Percentiles rank a stretch among this genome's conserved stretches.
phyloP scores from a whole-genome alignment of 2,888 invertebrate genomes.

The Oxyteleia sp. region DNA sequence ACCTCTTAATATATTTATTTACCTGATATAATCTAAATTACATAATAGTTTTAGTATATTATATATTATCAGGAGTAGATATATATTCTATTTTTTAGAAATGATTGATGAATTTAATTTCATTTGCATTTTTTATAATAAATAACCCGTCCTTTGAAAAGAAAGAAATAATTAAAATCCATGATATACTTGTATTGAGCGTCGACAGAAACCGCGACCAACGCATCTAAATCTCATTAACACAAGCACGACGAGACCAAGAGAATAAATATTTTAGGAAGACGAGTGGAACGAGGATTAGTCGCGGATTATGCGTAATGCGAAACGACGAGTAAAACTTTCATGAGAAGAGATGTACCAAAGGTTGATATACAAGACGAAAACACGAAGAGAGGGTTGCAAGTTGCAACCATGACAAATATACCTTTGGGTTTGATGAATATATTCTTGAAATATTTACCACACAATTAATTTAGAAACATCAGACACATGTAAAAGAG shows the following conservation, averaged over 20 bases:
- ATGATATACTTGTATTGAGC: conserved; percentile 19
- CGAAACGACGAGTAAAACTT: conserved; percentile 76
- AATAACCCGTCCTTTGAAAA: not conserved
- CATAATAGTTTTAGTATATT: too few relatives aligned
- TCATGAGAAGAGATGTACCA: conserved; percentile 72
- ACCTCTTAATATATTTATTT: too few relatives aligned
- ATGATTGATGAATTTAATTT: too few relatives aligned
- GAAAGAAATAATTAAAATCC: conserved; percentile 14
- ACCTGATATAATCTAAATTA: too few relatives aligned
- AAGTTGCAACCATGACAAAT: conserved; percentile 54
- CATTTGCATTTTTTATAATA: not conserved
- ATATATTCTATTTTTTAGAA: too few relatives aligned
- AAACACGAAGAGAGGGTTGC: conserved; percentile 53
- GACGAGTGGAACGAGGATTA: conserved; percentile 71
- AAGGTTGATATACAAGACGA: conserved; percentile 67
- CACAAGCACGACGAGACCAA: conserved; percentile 51
- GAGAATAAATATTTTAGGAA: conserved; percentile 72
- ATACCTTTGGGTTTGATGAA: conserved; percentile 55
- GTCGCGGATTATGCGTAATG: conserved; percentile 74
- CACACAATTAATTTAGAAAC: conserved; percentile 53
- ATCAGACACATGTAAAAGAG: conserved; percentile 14
- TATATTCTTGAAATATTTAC: conserved; percentile 62
- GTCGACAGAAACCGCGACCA: conserved; percentile 43
- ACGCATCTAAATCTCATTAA: conserved; percentile 72
- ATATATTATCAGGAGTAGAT: too few relatives aligned